Base-by-base conservation (phyloP, 2,113 vertebrate genomes). In the Gracilinanus agilis region DNA sequence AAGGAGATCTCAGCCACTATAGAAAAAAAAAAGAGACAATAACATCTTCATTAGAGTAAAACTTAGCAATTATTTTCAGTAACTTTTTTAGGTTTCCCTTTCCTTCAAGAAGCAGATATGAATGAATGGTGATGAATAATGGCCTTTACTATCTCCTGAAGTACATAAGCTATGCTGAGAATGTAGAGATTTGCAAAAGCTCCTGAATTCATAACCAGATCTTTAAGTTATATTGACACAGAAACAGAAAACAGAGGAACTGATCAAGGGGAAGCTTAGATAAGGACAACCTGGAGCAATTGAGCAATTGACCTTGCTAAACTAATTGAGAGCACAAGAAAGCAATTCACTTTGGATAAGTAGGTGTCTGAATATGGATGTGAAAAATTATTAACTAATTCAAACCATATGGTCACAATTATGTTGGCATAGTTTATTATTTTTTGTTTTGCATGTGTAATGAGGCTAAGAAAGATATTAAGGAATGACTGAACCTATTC, bases 21-120 rank as follows among this genome's bases (percentile, higher is more conserved):
- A 44, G 90, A 16, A 21, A 24, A 75, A 91, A 54, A 96, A 93
- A 92, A 97, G 88, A 54, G 56, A 58, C 97, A 89, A 96, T 97
- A 94, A 95, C 49, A 91, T 90, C 89, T 53, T 44, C 12, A 54
- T 89, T 16, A 93, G 97, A 95, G 90, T 16, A 83, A 92, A 89
- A 19, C 54, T 91, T 29, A 54, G 27, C 93, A 93, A 93, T 94
- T 9, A 88, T 13, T 96, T 94, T 92, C 56, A 95, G 95, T 96
- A 94, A 94, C 83, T 92, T 12, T 89, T 3, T 0, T 1, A 24
- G 67, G 23, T 83, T 21, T 88, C 12, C 13, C 90, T 83, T 23
- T 94, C 24, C 7, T 94, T 25, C 0, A 24, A 6, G 54, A 93
- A 53, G 2, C 23, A 91, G 95, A 96, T 44, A 95, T 3, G 56